Conservation (phyloP, 1,140 invertebrate species). For the Harlomillsia oculata region DNA sequence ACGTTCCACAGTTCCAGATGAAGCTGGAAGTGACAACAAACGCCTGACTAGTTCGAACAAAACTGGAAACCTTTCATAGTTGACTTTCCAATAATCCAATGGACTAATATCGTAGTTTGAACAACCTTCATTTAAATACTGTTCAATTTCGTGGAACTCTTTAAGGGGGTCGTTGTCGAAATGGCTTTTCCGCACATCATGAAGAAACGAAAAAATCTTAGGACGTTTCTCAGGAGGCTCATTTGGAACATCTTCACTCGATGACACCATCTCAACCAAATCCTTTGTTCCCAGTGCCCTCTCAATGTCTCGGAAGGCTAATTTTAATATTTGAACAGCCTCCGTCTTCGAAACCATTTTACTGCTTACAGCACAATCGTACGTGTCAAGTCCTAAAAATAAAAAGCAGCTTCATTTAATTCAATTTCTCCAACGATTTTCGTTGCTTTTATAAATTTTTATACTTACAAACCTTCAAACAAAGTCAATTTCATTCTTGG, state of each 20-base stretch:
- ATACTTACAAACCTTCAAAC: neutral
- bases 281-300: neutral
- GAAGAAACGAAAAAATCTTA: neutral
- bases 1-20: slow-evolving; percentile 1
- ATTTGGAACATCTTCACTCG: neutral
- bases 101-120: neutral
- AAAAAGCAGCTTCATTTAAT: neutral
- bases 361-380: neutral
- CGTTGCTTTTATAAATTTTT: neutral
- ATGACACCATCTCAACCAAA: neutral
- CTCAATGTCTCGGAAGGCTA: neutral
- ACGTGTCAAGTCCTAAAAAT: neutral
- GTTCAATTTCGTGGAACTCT: neutral
- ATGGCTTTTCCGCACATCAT: neutral
- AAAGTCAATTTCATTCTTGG: neutral
- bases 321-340: neutral
- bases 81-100: neutral
- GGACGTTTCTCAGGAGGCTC: neutral
- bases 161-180: too few species aligned
- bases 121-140: neutral
- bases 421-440: neutral
- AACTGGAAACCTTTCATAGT: neutral
- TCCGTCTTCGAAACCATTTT: neutral
- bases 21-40: neutral
- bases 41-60: neutral